Conservation (phyloP, 2,113 vertebrate genomes). For the Rhadina sibilatrix region DNA sequence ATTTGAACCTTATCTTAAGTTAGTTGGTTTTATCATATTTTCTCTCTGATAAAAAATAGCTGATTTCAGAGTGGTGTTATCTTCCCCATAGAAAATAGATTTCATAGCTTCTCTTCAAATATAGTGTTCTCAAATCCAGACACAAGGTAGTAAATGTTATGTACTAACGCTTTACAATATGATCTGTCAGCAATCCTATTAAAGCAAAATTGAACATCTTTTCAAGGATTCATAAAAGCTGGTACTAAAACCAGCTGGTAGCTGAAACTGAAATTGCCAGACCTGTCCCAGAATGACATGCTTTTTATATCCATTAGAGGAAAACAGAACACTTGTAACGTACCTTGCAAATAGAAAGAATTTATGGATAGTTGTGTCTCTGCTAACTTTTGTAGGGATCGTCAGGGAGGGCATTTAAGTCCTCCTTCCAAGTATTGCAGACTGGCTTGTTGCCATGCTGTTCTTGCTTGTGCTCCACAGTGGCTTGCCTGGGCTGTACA, state of each 20-base stretch:
- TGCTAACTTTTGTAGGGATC: neutral
- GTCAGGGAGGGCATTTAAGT: neutral
- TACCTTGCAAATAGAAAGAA: neutral
- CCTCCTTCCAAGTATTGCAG: neutral
- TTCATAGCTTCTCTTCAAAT: neutral
- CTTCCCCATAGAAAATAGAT: neutral
- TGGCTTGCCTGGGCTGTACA: neutral
- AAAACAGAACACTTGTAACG: neutral
- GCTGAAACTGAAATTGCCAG: neutral
- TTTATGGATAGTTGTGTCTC: neutral
- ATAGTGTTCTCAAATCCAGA: neutral
- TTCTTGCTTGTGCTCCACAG: neutral
- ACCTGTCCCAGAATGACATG: neutral
- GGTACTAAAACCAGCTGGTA: neutral
- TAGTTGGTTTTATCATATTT: neutral
- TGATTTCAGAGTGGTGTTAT: neutral
- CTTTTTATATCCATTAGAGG: neutral
- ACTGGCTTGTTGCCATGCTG: neutral
- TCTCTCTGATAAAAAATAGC: neutral
- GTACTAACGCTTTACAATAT: neutral
- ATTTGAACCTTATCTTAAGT: neutral
- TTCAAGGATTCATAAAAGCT: constrained; percentile 1
- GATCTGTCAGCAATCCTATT: neutral
- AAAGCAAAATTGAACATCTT: neutral
- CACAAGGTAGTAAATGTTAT: neutral